phyloP scores from a whole-genome alignment of 1,140 invertebrate genomes.

The Aphidius gifuensis region DNA sequence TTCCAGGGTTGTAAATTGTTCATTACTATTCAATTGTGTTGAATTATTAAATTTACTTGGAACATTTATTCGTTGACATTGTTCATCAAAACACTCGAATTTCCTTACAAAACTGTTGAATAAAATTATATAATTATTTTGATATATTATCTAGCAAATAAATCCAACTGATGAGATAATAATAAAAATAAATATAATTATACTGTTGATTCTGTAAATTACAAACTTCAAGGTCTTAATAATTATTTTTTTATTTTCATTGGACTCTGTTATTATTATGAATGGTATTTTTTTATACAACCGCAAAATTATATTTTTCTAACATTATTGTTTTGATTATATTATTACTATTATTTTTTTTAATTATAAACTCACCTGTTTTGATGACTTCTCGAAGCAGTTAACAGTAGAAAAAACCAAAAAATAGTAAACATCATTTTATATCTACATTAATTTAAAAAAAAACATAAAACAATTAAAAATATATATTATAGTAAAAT shows the following conservation, averaged over 20 bases:
- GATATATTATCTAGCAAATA: neutral
- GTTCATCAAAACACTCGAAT: slow-evolving; percentile 39
- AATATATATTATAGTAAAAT: neutral
- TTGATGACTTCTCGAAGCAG: slow-evolving; percentile 2
- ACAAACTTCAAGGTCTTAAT: neutral
- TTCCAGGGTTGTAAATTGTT: slow-evolving; percentile 37
- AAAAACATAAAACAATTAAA: neutral
- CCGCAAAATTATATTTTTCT: neutral
- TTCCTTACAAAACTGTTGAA: slow-evolving; percentile 33
- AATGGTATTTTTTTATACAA: neutral
- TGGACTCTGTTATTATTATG: neutral
- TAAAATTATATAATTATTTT: neutral
- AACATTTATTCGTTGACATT: slow-evolving; percentile 33
- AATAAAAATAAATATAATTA: neutral
- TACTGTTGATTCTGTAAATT: neutral
- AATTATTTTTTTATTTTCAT: neutral
- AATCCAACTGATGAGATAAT: neutral
- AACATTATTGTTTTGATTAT: neutral
- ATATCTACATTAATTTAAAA: neutral
- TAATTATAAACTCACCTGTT: slow-evolving; percentile 2
- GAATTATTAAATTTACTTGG: slow-evolving; percentile 17
- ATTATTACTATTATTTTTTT: neutral
- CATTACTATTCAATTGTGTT: slow-evolving; percentile 15
- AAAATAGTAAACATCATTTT: slow-evolving; percentile 14
- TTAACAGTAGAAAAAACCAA: slow-evolving; percentile 6